Evolutionary conservation across 1,140 invertebrate genomes (phyloP), one percentile per base, ranked within the genome.

Genomic region (Proctacanthus coquilletti): DNA sequence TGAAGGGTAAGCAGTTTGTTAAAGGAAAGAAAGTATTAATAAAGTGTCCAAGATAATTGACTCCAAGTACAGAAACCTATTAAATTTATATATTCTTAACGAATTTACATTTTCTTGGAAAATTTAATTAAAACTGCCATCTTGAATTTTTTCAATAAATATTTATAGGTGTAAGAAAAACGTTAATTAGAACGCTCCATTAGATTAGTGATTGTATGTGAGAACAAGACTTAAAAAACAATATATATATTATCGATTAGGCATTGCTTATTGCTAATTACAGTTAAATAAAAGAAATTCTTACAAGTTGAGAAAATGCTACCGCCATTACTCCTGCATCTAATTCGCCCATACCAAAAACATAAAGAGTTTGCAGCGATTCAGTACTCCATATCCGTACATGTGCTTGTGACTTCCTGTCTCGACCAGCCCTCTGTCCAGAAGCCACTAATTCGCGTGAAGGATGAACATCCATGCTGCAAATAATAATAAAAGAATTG

Each of bases 371-470:
- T 50, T 85, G 77, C 38, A 96, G 64, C 14, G 83, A 91, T 51
- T 91, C 83, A 0, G 85, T 85, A 48, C 87, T 87, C 91, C 91
- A 96, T 43, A 96, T 86, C 23, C 89, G 71, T 6, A 96, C 83
- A 53, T 94, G 89, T 1, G 89, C 86, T 65, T 92, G 80, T 18
- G 81, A 81, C 45, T 84, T 80, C 21, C 81, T 67, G 47, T 82
- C 80, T 23, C 80, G 68, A 0, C 82, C 82, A 0, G 79, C 81
- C 45, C 71, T 72, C 62, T 96, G 91, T 3, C 88, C 89, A 0
- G 87, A 88, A 2, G 88, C 89, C 4, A 94, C 82, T 42, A 91
- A 71, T 55, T 92, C 80, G 17, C 84, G 71, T 3, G 86, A 88
- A 0, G 89, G 87, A 62, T 94, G 89, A 11, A 94, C 69, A 49